Base-by-base conservation (phyloP, 2,113 vertebrate genomes). In the Hemichromis elongatus region DNA sequence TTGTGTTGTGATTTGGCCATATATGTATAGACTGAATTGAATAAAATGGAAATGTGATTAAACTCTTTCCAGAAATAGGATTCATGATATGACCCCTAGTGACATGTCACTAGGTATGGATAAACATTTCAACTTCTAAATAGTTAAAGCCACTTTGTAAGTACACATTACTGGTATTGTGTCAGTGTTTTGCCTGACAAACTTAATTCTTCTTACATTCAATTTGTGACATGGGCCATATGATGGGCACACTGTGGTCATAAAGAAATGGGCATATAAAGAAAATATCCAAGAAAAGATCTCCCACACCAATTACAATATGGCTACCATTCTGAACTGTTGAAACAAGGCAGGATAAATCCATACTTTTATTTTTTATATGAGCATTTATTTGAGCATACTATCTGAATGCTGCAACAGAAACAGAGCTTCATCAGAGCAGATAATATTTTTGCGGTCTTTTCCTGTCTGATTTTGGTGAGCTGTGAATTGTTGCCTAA, bases 311-410 rank as follows among this genome's bases (percentile, higher is more conserved):
- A 37, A 45, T 45, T 45, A 45, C 63, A 70, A 42, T 16, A 70
- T 0, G 1, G 0, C 37, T 42, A 70, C n/a, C 63, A 45, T 24
- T 42, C 37, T 16, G 37, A 42, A 37, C n/a, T 42, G 0, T 42
- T 68, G 63, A 42, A 42, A 12, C 37, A 68, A 0, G 7, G n/a
- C 63, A 68, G 63, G 35, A 68, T 68, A 24, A 40, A 68, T 24
- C 63, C 7, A 24, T 42, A 24, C n/a, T 68, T 68, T 42, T 40
- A 42, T 63, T 63, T 63, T 63, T 6, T 37, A 63, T 63, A 63
- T 42, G 63, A n/a, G n/a, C n/a, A n/a, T n/a, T n/a, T n/a, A n/a
- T n/a, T 68, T 68, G 63, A 68, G n/a, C 12, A n/a, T 42, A 16
- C 0, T 9, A 66, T 66, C 4, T 24, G 7, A 42, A 19, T 24